phyloP scores from a whole-genome alignment of 2,888 invertebrate genomes.

The Drosophila kokeensis region DNA sequence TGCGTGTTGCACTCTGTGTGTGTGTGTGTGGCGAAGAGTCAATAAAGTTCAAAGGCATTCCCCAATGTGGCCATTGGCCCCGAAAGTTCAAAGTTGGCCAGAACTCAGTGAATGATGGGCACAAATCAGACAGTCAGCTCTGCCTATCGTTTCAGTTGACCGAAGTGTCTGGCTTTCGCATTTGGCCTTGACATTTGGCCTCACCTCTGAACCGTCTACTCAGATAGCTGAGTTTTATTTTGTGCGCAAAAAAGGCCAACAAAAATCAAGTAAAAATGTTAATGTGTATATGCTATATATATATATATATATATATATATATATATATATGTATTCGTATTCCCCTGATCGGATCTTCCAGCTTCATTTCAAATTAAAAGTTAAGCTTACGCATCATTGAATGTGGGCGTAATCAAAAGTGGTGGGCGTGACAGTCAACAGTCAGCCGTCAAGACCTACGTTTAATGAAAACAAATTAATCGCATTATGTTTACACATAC shows the following conservation, averaged over 20 bases:
- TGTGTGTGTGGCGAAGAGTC: slow-evolving; percentile 23
- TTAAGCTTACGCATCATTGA: slow-evolving; percentile 49
- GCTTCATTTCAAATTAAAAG: slow-evolving; percentile 60
- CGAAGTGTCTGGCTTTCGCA: slow-evolving; percentile 27
- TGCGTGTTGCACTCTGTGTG: not conserved
- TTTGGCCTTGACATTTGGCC: slow-evolving; percentile 50
- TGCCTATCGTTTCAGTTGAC: slow-evolving; percentile 2
- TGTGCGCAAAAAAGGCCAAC: slow-evolving; percentile 16
- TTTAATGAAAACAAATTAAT: slow-evolving; percentile 77
- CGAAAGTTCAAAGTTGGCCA: slow-evolving; percentile 8
- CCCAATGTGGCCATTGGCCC: slow-evolving; percentile 21
- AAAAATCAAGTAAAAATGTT: slow-evolving; percentile 24
- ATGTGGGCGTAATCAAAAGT: not conserved
- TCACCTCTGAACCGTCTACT: slow-evolving; percentile 66
- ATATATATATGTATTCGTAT: not conserved
- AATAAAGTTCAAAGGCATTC: slow-evolving; percentile 51
- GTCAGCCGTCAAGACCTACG: slow-evolving; percentile 39
- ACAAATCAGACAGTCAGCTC: slow-evolving; percentile 16
- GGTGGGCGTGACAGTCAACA: slow-evolving; percentile 5
- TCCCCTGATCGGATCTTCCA: slow-evolving; percentile 14
- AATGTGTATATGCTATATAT: not conserved
- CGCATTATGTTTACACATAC: slow-evolving; percentile 67
- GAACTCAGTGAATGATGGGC: slow-evolving; percentile 2
- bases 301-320: not conserved
- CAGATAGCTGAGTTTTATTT: not conserved